Conservation (phyloP, 2,113 vertebrate species). For the Pitta sordida region DNA sequence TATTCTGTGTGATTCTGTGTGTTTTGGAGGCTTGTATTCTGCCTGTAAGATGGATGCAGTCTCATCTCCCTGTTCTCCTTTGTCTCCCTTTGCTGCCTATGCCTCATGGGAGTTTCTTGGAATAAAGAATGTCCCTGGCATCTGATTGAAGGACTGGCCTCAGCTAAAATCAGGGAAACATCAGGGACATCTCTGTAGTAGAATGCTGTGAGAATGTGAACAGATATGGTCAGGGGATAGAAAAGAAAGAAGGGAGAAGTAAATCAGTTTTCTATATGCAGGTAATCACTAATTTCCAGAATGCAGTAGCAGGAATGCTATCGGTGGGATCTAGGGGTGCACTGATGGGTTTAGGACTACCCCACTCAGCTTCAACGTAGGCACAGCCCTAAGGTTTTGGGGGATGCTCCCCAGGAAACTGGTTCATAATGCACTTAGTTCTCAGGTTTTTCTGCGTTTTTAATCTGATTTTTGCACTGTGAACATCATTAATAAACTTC, state of each 20-base stretch:
- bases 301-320: not conserved
- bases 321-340: rapidly evolving
- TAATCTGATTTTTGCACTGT: not conserved
- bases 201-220: not conserved
- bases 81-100: not conserved
- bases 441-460: not conserved
- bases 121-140: rapidly evolving
- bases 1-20: too few relatives aligned
- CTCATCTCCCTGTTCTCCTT: not conserved
- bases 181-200: rapidly evolving
- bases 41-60: too few relatives aligned
- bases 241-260: not conserved
- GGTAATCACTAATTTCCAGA: not conserved
- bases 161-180: not conserved
- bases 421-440: not conserved
- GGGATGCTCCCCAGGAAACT: not conserved
- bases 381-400: not conserved
- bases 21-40: not conserved
- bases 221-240: not conserved
- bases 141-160: rapidly evolving
- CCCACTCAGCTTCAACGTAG: too few relatives aligned
- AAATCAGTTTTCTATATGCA: not conserved
- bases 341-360: not conserved
- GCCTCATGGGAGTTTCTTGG: not conserved
- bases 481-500: not conserved